phyloP scores from a whole-genome alignment of 2,888 invertebrate genomes.

The Xiphydria camelus region DNA sequence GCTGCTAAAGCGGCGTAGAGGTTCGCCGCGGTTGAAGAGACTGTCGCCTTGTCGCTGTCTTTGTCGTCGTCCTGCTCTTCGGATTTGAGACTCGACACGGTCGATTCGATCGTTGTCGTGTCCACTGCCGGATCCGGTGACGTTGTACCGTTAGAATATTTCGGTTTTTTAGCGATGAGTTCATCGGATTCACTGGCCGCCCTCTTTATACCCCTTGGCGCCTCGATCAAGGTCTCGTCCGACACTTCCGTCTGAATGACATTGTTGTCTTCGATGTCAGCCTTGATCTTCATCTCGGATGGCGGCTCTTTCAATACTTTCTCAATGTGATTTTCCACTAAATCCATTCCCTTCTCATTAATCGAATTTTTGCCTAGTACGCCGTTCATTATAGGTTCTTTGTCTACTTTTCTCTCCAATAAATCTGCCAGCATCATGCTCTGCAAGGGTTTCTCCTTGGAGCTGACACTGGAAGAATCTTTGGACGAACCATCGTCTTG shows the following conservation, averaged over 20 bases:
- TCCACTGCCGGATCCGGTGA: constrained; percentile 52
- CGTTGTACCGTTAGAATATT: constrained; percentile 53
- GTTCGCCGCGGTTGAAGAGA: constrained; percentile 83
- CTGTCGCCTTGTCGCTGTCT: constrained; percentile 63
- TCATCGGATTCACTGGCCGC: constrained; percentile 56
- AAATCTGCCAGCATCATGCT: constrained; percentile 76
- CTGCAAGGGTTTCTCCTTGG: constrained; percentile 65
- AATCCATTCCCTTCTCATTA: constrained; percentile 64
- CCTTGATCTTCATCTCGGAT: constrained; percentile 42
- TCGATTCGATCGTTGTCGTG: constrained; percentile 57
- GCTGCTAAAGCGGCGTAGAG: constrained; percentile 84
- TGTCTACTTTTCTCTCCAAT: constrained; percentile 75
- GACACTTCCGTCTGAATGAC: constrained; percentile 46
- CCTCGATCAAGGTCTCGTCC: constrained; percentile 49
- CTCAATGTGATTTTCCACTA: constrained; percentile 66
- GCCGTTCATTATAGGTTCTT: constrained; percentile 65
- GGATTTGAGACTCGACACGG: constrained; percentile 59
- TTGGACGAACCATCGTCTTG: constrained; percentile 64
- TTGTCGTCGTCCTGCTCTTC: constrained; percentile 60
- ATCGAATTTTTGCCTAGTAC: constrained; percentile 63
- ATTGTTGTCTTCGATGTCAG: constrained; percentile 37
- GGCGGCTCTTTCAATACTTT: constrained; percentile 57
- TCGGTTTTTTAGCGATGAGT: constrained; percentile 57
- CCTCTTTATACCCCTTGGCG: constrained; percentile 53
- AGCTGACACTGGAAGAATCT: constrained; percentile 52